Evolutionary conservation across 2,888 invertebrate genomes (phyloP), one percentile per base, ranked within the genome.

Genomic region (Melieria picta): DNA sequence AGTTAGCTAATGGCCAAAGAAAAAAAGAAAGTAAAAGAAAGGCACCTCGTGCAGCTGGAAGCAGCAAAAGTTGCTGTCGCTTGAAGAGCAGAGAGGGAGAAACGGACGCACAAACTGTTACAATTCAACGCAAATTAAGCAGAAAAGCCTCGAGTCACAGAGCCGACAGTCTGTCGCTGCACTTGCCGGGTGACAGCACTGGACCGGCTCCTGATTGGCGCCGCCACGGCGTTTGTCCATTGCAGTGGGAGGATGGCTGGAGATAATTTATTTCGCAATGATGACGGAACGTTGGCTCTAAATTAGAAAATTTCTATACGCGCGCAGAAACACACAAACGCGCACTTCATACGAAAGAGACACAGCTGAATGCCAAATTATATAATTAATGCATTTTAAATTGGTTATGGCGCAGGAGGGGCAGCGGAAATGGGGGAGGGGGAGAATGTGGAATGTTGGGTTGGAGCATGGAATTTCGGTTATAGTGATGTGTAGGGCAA

Each of bases 311-410:
- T 65, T 65, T 65, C 43, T 52, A 65, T 50, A 43, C n/a, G 1
- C 13, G 13, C n/a, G 16, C 16, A 55, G 3, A 4, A 5, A 4
- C 16, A 43, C 13, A 56, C 45, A 7, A 16, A 45, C 30, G 47
- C 55, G 42, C 42, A 50, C 50, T 5, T 11, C 45, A 50, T 63
- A 50, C 42, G 63, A 52, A 55, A 45, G 55, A 13, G 55, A 55
- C 55, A 13, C 45, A 42, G 16, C 50, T 45, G 60, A 68, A 52
- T 68, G 61, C 45, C 45, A 56, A 63, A 69, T 69, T 69, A 69
- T 57, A 63, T 69, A 69, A 69, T 69, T 69, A 69, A 69, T 69
- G 62, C 63, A 69, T 69, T 69, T 69, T 63, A 69, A 69, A 69
- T 69, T 69, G 56, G 69, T 55, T 43, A 13, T 46, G 64, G 1